Evolutionary conservation across 2,888 invertebrate genomes (phyloP).

Genomic region (Sesamia inferens): DNA sequence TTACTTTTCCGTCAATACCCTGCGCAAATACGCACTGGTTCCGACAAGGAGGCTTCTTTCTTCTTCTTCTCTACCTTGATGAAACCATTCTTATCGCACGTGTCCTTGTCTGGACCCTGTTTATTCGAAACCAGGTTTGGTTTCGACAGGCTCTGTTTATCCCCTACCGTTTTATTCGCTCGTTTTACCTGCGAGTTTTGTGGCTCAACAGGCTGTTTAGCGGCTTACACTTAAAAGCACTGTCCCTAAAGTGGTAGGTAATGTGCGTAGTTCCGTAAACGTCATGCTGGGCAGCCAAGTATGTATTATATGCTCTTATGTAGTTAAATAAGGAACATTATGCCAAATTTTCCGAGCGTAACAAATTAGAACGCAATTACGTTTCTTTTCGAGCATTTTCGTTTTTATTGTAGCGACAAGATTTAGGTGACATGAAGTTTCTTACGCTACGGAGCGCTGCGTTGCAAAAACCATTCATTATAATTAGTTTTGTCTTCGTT

Average conservation of each 20-base stretch:
- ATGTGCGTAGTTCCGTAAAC: constrained; percentile 24
- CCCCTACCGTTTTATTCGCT: no score
- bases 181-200: no score
- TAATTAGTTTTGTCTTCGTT: constrained; percentile 53
- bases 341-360: constrained; percentile 46
- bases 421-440: constrained; percentile 47
- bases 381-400: constrained; percentile 38
- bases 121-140: no score
- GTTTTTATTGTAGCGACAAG: constrained; percentile 41
- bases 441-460: constrained; percentile 28
- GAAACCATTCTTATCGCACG: no score
- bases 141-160: no score
- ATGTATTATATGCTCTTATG: constrained; percentile 24
- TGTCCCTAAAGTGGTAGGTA: constrained; percentile 5
- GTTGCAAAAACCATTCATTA: constrained; percentile 46
- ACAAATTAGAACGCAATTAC: constrained; percentile 56
- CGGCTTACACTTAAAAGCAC: background rate
- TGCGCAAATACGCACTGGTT: no score
- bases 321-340: constrained; percentile 37
- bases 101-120: no score
- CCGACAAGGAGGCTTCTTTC: no score
- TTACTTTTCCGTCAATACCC: background rate
- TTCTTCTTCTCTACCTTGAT: no score
- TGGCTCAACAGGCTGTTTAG: no score
- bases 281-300: constrained; percentile 18